Evolutionary conservation across 1,140 invertebrate genomes (phyloP).

Genomic region (Meloidogyne chitwoodi): DNA sequence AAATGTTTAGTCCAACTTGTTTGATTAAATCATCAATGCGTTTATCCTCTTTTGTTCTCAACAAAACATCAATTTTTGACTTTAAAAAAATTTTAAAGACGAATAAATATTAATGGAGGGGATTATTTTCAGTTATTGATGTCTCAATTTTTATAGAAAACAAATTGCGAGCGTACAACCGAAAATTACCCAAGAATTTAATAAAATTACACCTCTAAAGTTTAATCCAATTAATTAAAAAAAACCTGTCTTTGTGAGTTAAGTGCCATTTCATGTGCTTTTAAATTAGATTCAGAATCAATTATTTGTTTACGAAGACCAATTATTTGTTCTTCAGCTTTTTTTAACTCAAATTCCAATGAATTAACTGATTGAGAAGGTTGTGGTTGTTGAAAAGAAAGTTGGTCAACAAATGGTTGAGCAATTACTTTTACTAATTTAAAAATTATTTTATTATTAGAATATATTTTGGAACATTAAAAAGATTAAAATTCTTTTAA

Average conservation of each 20-base stretch:
- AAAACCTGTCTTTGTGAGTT: conserved; percentile 42
- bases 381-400: background rate
- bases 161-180: too few species aligned
- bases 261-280: conserved; percentile 44
- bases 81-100: too few species aligned
- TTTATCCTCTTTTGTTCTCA: conserved; percentile 29
- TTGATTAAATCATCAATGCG: conserved; percentile 40
- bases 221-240: background rate
- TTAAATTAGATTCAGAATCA: conserved; percentile 43
- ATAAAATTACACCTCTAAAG: background rate
- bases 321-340: conserved; percentile 35
- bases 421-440: conserved; percentile 6
- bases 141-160: too few species aligned
- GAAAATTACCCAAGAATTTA: too few species aligned
- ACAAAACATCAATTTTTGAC: conserved; percentile 40
- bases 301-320: conserved; percentile 35
- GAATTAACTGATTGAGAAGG: background rate
- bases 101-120: too few species aligned
- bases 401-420: background rate
- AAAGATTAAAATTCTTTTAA: background rate
- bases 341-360: conserved; percentile 22
- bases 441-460: background rate
- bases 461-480: conserved; percentile 15
- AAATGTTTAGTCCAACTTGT: conserved; percentile 43
- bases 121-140: too few species aligned